Evolutionary conservation across 2,888 invertebrate species (phyloP).

Genomic region (Pachymerium ferrugineum): DNA sequence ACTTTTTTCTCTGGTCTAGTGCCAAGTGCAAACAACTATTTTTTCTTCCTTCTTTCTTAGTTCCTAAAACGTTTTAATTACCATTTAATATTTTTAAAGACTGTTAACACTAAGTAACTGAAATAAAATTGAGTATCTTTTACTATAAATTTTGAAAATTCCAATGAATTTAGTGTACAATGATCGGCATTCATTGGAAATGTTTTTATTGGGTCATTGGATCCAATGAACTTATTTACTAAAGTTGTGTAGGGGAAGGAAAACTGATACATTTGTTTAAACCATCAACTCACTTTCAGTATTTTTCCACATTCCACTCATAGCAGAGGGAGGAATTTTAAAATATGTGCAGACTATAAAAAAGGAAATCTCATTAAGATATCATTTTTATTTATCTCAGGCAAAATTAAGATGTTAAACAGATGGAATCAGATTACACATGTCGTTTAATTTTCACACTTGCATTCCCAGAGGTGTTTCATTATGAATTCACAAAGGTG

Average conservation of each 20-base stretch:
- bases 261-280: background rate
- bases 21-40: background rate
- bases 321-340: background rate
- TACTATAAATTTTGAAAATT: no score
- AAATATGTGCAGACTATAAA: background rate
- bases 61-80: no score
- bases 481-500: background rate
- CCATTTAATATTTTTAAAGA: no score
- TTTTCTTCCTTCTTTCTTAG: background rate
- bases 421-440: background rate
- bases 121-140: no score
- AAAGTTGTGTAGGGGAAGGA: no score
- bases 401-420: background rate
- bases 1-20: background rate
- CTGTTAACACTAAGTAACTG: no score
- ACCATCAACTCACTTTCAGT: background rate
- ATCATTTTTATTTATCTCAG: background rate
- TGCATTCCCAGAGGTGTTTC: background rate
- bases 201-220: background rate
- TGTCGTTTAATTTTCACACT: constrained; percentile 7
- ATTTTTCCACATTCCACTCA: constrained; percentile 1
- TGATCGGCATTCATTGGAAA: no score
- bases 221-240: background rate
- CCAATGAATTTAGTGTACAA: no score
- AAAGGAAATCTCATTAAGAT: background rate